These are phyloP conservation scores for Sebastes minor DNA, from an alignment of 2,797 vertebrate species.

Conservation along the genomic window DNA sequence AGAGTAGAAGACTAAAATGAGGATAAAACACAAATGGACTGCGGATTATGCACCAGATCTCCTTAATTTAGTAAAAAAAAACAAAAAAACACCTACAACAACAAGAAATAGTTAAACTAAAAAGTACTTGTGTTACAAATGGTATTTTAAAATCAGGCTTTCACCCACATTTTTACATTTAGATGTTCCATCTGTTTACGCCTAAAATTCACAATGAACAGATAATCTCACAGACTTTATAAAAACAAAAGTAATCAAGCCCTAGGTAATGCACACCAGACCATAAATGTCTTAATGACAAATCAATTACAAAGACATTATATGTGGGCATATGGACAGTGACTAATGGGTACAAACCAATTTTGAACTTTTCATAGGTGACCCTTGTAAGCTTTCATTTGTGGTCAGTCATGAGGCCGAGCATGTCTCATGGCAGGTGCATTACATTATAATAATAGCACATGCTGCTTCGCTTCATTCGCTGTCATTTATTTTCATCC, in stretches of 20 bases:
- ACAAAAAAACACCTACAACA: rapidly evolving
- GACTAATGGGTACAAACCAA: conserved; percentile 20
- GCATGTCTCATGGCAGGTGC: conserved; percentile 19
- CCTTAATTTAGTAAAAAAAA: not conserved
- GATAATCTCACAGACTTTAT: not conserved
- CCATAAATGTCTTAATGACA: not conserved
- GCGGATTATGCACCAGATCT: not conserved
- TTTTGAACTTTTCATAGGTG: conserved; percentile 21
- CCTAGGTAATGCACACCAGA: not conserved
- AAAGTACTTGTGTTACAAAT: not conserved
- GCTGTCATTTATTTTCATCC: conserved; percentile 61
- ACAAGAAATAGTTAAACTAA: not conserved
- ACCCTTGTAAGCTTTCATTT: conserved; percentile 30
- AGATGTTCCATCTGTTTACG: not conserved
- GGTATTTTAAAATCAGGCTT: not conserved
- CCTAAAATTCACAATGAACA: not conserved
- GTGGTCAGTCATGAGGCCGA: conserved; percentile 9
- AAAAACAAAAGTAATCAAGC: not conserved
- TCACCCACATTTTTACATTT: not conserved
- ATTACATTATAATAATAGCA: conserved; percentile 44
- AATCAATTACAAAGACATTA: not conserved
- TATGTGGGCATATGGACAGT: not conserved
- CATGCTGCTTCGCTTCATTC: conserved; percentile 56
- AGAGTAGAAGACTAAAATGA: not conserved
- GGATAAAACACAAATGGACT: not conserved